Evolutionary conservation across 53 echinoderm and acorn worm genomes (phyloP).

Genomic region (Hippasteria phrygiana): DNA sequence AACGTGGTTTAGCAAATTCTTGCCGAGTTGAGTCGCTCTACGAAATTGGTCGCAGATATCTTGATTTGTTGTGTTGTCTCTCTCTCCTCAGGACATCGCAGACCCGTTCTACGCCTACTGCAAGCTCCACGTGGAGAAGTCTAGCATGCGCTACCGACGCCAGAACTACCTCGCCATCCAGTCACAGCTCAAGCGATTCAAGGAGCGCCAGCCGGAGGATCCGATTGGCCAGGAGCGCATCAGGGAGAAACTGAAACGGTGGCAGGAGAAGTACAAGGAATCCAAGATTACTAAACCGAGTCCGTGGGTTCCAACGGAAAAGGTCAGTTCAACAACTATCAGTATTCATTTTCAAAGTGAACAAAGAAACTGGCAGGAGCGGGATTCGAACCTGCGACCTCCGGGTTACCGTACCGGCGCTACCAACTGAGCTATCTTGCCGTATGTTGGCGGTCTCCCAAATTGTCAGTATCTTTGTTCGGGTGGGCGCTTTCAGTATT

Average conservation of each 20-base stretch:
- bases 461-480: too few species aligned
- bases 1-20: too few species aligned
- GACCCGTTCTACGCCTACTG: conserved; percentile 99
- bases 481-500: too few species aligned
- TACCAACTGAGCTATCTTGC: too few species aligned
- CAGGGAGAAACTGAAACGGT: conserved; percentile 64
- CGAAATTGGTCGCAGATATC: neutral
- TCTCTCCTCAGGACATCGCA: conserved; percentile 88
- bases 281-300: conserved; percentile 71
- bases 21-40: neutral
- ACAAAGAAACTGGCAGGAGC: too few species aligned
- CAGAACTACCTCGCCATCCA: conserved; percentile 98
- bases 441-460: too few species aligned
- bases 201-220: conserved; percentile 67
- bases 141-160: conserved; percentile 82
- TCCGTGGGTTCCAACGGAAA: conserved; percentile 92
- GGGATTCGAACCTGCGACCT: too few species aligned
- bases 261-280: conserved; percentile 77
- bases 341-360: too few species aligned
- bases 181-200: conserved; percentile 76
- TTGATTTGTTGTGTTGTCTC: neutral
- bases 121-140: conserved; percentile 97
- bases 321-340: conserved; percentile 10
- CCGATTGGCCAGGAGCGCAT: conserved; percentile 69
- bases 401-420: too few species aligned